Conservation (phyloP, 2,888 invertebrate species). For the Uropetala carovei region DNA sequence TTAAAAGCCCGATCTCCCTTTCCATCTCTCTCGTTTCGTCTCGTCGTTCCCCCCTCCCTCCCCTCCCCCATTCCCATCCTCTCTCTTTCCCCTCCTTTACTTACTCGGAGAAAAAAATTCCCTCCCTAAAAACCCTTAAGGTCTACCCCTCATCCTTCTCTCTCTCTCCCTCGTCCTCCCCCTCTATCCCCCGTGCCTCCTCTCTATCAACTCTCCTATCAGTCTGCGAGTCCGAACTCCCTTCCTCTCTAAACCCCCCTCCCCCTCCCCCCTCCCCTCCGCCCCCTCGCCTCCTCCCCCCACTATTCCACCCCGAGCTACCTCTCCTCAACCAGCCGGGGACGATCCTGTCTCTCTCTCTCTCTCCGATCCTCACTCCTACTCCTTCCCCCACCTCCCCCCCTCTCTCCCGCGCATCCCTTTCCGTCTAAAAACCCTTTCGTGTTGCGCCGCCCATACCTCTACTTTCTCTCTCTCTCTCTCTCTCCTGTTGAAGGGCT, state of each 20-base stretch:
- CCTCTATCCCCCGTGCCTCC: not conserved
- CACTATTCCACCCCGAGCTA: not conserved
- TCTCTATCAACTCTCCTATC: not conserved
- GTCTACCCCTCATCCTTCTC: not conserved
- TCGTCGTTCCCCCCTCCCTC: not conserved
- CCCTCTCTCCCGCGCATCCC: no score
- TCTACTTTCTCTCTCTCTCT: not conserved
- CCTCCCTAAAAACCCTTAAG: not conserved
- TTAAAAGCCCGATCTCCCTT: not conserved
- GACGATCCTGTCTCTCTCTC: conserved; percentile 8
- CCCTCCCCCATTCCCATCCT: no score
- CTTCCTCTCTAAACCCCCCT: no score
- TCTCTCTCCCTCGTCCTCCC: not conserved
- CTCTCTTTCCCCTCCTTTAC: not conserved
- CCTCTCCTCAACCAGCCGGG: not conserved
- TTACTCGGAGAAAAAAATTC: not conserved
- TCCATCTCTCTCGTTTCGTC: not conserved
- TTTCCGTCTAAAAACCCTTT: no score
- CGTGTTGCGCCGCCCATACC: not conserved
- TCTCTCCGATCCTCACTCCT: no score
- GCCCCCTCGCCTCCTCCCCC: no score
- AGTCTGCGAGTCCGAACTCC: conserved; percentile 1
- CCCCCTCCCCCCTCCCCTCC: no score
- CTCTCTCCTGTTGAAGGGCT: not conserved
- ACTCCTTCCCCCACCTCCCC: no score